Evolutionary conservation across 1,140 invertebrate species (phyloP), one percentile per base, ranked within the genome.

Genomic region (Ceratina australensis): DNA sequence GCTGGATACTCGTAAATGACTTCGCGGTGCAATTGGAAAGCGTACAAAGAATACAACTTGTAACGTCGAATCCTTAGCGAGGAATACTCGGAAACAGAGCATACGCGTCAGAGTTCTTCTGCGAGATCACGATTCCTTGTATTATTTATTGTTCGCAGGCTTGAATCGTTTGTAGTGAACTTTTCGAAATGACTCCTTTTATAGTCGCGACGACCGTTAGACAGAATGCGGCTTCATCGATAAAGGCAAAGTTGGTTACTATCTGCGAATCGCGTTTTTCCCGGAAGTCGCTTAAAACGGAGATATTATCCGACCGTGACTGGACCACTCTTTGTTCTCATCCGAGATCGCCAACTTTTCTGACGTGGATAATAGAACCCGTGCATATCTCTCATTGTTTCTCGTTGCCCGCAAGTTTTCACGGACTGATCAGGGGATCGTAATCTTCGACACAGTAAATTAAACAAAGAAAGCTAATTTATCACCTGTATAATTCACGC

Each of bases 241-340:
- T 49, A 61, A 42, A 8, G n/a, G n/a, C 20, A 20, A 67, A 67
- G 0, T 65, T n/a, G 18, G 18, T 28, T 12, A 13, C 33, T 56
- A 47, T 18, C 18, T 20, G 13, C 7, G 42, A 1, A 60, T 24
- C 5, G 2, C 28, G 18, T 75, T 75, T 54, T 60, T 69, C 74
- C 20, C 47, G 26, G 74, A 76, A 77, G n/a, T 26, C 7, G 18
- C 15, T 42, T 15, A n/a, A 76, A 42, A 68, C 12, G 60, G 56
- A 24, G 47, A 22, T 16, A 65, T 50, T 16, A n/a, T 59, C 60
- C 15, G n/a, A 26, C 10, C 65, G 28, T 76, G 65, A 69, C 47
- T 59, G 52, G 22, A 28, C 22, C n/a, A 16, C 0, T 24, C 28
- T 54, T 54, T 77, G 54, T 61, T 33, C 20, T 5, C 1, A 10